Base-by-base conservation (phyloP, 2,888 invertebrate genomes). In the Drosophila austrosaltans region DNA sequence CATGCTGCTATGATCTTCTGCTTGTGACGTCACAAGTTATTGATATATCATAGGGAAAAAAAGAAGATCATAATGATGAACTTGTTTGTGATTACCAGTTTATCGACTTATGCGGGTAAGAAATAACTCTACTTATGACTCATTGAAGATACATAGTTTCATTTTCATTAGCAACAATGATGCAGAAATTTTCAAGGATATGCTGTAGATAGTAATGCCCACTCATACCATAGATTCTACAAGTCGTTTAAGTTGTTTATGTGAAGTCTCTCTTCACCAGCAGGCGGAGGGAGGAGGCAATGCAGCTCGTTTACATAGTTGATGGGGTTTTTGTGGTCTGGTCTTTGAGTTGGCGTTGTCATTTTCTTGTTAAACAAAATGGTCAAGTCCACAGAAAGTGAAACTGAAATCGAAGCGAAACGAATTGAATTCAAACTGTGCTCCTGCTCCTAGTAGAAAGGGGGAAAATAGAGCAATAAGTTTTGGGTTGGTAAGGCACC, bases 401-500 rank as follows among this genome's bases (percentile, higher is more conserved):
- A 86, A 86, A 85, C 89, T 82, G 88, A 86, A 86, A 88, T 88
- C 87, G 89, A 86, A 85, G 77, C 76, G 48, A 48, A 48, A 22
- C 44, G 44, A 22, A 48, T 22, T 25, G 48, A 48, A 42, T 16
- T 42, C 16, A 42, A 48, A 12, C 10, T 48, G 48, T 76, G 63
- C 63, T 69, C 36, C 36, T 1, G 8, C 36, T 36, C 8, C 8
- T 36, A 16, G 16, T 16, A 16, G 1, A 16, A 16, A 16, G 16
- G 7, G 8, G 63, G 80, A 85, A 85, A 85, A 85, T 85, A 85
- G 85, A 85, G 85, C 85, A 85, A 85, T 85, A 89, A 87, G 85
- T 87, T 85, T 48, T 48, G 10, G 48, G 48, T 48, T 48, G 77
- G 79, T 76, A 72, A 75, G 75, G 65, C 70, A 77, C 62, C 65